Base-by-base conservation (phyloP, 2,797 vertebrate genomes). In the Pseudochromis fuscus region DNA sequence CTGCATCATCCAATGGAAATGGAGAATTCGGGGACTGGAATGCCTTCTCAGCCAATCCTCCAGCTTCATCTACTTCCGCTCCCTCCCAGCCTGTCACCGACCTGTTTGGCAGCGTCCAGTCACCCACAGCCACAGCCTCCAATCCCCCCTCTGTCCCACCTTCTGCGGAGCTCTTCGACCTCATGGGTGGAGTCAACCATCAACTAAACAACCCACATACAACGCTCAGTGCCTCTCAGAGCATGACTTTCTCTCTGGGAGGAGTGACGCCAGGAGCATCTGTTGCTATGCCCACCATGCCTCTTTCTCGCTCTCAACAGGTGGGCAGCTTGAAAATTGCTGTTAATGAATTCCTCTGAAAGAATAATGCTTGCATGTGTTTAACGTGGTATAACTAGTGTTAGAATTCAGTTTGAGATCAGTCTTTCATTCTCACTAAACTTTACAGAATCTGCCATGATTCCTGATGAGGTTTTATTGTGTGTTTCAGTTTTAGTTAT, bases 21-120 rank as follows among this genome's bases (percentile, higher is more conserved):
- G 96, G 96, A 79, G 97, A 99, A 55, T 99, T 99, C 79, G 97
- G 97, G 76, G 97, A 98, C 85, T 99, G 97, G 98, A 96, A 94
- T 84, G 92, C 97, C 88, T 98, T 99, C 91, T 94, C 94, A 63
- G 83, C 93, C 55, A 94, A 92, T 83, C 83, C 93, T 28, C 85
- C 90, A 4, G 86, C 94, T 1, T 74, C 94, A 8, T 81, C 90
- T 0, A 42, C 83, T 37, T 76, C 91, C 77, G 92, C 79, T 83
- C 90, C 79, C 48, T 67, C 88, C 16, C 83, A 84, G 60, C 77
- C 91, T 0, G 77, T 88, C 60, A 52, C 89, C 3, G 95, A 97
- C 83, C 91, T 96, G 48, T 96, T 96, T 55, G 81, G 92, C 71
- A 89, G 88, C 21, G 67, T 88, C 42, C 94, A 95, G 31, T 81